Percentiles rank a stretch among this genome's conserved stretches.
These are phyloP conservation scores for Natator depressus DNA, from an alignment of 2,113 vertebrate species.

Conservation along the genomic window DNA sequence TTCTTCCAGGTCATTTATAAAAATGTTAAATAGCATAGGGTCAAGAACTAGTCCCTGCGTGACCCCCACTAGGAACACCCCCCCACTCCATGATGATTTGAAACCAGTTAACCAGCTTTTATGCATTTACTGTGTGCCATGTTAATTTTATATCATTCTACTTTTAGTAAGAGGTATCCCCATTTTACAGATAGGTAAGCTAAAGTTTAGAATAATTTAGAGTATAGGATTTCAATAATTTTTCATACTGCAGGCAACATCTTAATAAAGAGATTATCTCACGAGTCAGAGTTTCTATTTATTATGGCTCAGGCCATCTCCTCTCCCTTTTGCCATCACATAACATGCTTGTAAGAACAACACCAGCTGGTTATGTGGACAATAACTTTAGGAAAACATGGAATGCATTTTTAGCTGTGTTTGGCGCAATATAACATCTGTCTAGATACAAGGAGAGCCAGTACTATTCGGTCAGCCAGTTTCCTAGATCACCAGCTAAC, in stretches of 20 bases:
- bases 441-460: constrained; percentile 45
- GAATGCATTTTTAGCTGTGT: constrained; percentile 46
- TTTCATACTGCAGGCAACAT: not conserved
- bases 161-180: too few relatives aligned
- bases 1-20: too few relatives aligned
- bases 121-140: too few relatives aligned
- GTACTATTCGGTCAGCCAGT: constrained; percentile 39
- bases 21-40: too few relatives aligned
- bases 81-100: too few relatives aligned
- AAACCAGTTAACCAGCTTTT: too few relatives aligned
- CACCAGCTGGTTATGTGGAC: not conserved
- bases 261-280: not conserved
- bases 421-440: constrained; percentile 18
- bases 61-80: too few relatives aligned
- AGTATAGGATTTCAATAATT: not conserved
- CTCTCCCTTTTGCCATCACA: constrained; percentile 21
- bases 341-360: not conserved
- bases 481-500: constrained; percentile 62
- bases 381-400: constrained; percentile 37
- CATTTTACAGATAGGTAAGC: too few relatives aligned
- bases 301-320: not conserved
- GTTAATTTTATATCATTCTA: too few relatives aligned
- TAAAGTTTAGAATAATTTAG: constrained; percentile 19
- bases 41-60: too few relatives aligned
- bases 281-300: not conserved